Evolutionary conservation across 1,140 invertebrate genomes (phyloP).

Genomic region (Sycophila sp.): DNA sequence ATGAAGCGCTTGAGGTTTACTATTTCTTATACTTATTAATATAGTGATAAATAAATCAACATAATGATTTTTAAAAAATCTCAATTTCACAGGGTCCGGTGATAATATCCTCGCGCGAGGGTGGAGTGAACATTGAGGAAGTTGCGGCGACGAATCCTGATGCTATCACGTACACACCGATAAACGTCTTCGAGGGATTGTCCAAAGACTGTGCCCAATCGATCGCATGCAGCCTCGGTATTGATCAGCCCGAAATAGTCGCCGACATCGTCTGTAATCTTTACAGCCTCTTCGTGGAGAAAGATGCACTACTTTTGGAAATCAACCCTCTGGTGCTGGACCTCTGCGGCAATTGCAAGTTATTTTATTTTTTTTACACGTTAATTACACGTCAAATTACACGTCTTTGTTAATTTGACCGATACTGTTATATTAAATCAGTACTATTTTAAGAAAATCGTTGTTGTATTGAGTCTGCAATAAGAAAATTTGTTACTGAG

Average conservation of each 20-base stretch:
- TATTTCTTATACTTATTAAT: too few species aligned
- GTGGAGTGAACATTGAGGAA: slow-evolving; percentile 97
- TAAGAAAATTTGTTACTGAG: too few species aligned
- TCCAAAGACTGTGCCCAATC: slow-evolving; percentile 78
- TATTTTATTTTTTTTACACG: neutral
- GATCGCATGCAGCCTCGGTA: slow-evolving; percentile 84
- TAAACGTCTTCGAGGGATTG: slow-evolving; percentile 86
- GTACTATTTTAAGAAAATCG: neutral
- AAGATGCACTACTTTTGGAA: slow-evolving; percentile 93
- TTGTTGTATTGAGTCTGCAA: too few species aligned
- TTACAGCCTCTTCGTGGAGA: slow-evolving; percentile 89
- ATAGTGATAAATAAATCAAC: too few species aligned
- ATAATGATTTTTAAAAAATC: neutral
- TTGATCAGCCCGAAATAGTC: slow-evolving; percentile 78
- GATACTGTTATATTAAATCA: too few species aligned
- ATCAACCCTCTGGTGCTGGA: slow-evolving; percentile 98
- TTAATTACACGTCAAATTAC: too few species aligned
- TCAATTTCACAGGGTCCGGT: slow-evolving; percentile 77
- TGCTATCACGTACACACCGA: slow-evolving; percentile 91
- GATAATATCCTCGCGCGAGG: slow-evolving; percentile 93
- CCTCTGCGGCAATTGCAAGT: slow-evolving; percentile 82
- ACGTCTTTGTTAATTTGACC: too few species aligned
- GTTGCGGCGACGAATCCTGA: slow-evolving; percentile 93
- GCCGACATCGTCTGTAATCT: slow-evolving; percentile 84
- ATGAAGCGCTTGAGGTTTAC: too few species aligned